Conservation (phyloP, 2,113 vertebrate species). For the Cebidichthys violaceus region DNA sequence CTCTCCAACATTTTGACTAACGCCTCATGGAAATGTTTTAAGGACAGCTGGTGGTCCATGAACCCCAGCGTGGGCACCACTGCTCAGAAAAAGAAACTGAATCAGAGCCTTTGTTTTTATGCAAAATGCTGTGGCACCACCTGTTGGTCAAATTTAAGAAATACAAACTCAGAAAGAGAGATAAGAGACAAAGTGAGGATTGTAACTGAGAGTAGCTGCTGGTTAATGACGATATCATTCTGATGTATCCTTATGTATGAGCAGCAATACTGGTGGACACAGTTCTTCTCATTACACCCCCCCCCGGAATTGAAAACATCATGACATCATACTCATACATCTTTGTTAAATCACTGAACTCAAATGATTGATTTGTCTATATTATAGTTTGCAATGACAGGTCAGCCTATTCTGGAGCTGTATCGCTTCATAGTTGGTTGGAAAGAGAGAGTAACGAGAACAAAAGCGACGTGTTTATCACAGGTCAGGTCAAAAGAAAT, state of each 20-base stretch:
- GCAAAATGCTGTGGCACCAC: slow-evolving; percentile 45
- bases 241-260: not conserved
- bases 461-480: not conserved
- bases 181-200: not conserved
- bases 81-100: slow-evolving; percentile 2
- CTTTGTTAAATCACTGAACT: not conserved
- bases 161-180: not conserved
- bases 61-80: not conserved
- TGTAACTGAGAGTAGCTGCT: not conserved
- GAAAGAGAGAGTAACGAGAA: not conserved
- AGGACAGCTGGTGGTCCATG: slow-evolving; percentile 10
- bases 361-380: not conserved
- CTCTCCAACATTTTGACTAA: not conserved
- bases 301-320: not conserved
- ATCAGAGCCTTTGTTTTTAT: slow-evolving; percentile 12
- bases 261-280: not conserved
- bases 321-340: not conserved
- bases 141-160: slow-evolving; percentile 53
- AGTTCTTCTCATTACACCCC: not conserved
- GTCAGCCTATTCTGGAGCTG: not conserved
- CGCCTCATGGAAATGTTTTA: not conserved
- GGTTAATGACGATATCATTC: not conserved
- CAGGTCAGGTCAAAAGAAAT: not conserved
- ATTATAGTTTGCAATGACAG: not conserved
- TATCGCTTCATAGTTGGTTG: not conserved